Percentiles rank a stretch among this genome's conserved stretches.
These are phyloP conservation scores for Synanthedon formicaeformis DNA, from an alignment of 2,888 invertebrate species.

Conservation along the genomic window DNA sequence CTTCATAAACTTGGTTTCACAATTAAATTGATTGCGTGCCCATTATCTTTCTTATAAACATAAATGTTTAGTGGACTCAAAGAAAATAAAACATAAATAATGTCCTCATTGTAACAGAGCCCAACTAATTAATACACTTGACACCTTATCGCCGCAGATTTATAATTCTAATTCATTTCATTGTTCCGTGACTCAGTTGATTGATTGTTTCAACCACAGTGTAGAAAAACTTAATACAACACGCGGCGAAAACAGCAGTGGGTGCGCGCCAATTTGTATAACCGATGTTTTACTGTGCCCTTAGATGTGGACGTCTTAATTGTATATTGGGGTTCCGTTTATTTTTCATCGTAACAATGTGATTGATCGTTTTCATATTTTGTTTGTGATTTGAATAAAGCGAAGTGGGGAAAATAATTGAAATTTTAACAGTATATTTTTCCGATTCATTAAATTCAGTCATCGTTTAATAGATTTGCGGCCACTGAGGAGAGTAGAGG, in stretches of 20 bases:
- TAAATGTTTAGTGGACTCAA: no score
- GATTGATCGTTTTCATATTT: no score
- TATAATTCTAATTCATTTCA: not conserved
- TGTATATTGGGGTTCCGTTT: not conserved
- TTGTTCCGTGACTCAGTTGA: not conserved
- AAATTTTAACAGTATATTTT: no score
- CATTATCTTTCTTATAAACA: no score
- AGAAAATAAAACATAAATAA: not conserved
- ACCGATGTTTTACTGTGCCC: not conserved
- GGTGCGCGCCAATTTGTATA: not conserved
- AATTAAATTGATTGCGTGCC: no score
- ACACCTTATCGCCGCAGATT: not conserved
- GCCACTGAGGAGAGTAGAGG: no score
- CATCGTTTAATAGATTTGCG: no score
- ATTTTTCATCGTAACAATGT: not conserved
- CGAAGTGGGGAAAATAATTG: no score
- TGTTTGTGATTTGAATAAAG: no score
- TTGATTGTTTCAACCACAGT: not conserved
- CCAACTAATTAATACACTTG: not conserved
- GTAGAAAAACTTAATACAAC: not conserved
- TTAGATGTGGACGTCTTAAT: not conserved
- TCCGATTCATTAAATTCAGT: no score
- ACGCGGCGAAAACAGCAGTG: not conserved
- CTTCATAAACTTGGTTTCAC: no score
- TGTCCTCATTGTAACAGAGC: not conserved